Evolutionary conservation across 2,888 invertebrate genomes (phyloP), one percentile per base, ranked within the genome.

Genomic region (Macropis europaea): DNA sequence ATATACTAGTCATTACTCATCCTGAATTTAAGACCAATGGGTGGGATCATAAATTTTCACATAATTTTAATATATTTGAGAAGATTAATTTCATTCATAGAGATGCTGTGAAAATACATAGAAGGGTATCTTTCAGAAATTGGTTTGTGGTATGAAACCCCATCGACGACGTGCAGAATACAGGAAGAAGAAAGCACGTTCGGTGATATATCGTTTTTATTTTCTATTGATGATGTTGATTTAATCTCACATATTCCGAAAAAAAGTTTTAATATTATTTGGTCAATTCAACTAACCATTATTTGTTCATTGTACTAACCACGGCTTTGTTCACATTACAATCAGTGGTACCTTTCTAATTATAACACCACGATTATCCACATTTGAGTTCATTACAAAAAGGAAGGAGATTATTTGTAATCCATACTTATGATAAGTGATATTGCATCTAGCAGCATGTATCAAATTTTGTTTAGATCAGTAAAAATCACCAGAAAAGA

Each of bases 51-150:
- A 56, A 17, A 52, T 69, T 38, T 43, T 42, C n/a, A 22, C 19
- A 19, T 17, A n/a, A 11, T 28, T 40, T 54, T 40, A 13, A 17
- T 24, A 6, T 30, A 26, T 36, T 19, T 17, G 36, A 11, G n/a
- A 42, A 22, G 42, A 50, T 52, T 36, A 43, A 26, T 28, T 30
- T 34, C 2, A 15, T 57, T 11, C 11, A 34, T 26, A 19, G 28
- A 28, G 30, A 36, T 75, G n/a, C 34, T 38, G 28, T 24, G 22
- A 32, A 30, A 59, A 47, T 73, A 73, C 56, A 77, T 57, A 64
- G 34, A 47, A 73, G 56, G 68, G 47, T 73, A 50, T 87, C 84
- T 89, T 89, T 89, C 89, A 89, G 89, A 89, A 80, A 78, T 84
- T 87, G 78, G 79, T 87, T 86, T 86, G 82, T 83, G 80, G 79